A percentile compares a stretch with the other conserved stretches of the same genome.
phyloP scores from a whole-genome alignment of 2,888 invertebrate genomes.

The Eupithecia subfuscata region DNA sequence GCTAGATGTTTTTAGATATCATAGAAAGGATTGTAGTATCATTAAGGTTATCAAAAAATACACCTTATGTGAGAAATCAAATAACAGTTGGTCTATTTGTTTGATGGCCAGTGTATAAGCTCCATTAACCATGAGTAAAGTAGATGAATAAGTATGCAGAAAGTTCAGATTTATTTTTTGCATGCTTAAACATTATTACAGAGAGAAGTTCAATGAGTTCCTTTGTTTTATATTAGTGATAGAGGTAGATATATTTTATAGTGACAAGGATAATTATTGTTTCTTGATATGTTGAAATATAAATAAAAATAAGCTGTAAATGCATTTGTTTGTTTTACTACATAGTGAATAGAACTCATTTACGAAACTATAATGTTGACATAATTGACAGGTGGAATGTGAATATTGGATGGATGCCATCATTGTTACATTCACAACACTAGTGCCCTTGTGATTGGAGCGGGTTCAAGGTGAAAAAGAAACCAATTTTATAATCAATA shows the following conservation, averaged over 20 bases:
- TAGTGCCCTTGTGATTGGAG: conserved; percentile 57
- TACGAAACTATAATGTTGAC: conserved; percentile 40
- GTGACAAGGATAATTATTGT: conserved; percentile 22
- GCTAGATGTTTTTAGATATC: conserved; percentile 15
- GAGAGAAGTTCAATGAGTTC: no score
- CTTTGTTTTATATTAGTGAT: neutral
- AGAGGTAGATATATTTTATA: conserved; percentile 17
- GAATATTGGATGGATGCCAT: conserved; percentile 64
- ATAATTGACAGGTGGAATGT: conserved; percentile 63
- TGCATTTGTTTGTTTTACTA: conserved; percentile 23
- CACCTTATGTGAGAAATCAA: neutral
- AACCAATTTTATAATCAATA: conserved; percentile 69
- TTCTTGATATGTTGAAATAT: conserved; percentile 20
- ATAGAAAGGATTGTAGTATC: neutral
- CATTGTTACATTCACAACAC: conserved; percentile 49
- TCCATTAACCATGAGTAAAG: neutral
- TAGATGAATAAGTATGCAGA: neutral
- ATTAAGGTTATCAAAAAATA: neutral
- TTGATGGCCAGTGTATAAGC: neutral
- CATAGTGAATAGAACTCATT: neutral
- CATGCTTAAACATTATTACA: no score
- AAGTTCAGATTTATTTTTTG: no score
- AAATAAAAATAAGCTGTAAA: conserved; percentile 32
- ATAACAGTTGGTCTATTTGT: neutral
- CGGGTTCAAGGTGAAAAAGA: conserved; percentile 52